These are phyloP conservation scores for Patella pellucida DNA, from an alignment of 2,888 invertebrate species.

Conservation along the genomic window DNA sequence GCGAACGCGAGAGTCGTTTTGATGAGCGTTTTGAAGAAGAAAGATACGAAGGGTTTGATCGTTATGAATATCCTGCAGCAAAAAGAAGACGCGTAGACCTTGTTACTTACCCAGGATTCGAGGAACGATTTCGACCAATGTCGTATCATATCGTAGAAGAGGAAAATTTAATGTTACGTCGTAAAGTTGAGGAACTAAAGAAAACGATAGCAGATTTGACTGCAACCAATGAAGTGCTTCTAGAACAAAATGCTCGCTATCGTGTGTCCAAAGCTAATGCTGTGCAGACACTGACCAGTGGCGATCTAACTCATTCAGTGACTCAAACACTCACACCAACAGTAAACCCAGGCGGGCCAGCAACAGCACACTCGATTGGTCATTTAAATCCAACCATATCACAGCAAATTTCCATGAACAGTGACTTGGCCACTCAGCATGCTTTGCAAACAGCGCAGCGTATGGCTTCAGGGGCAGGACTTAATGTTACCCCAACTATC, in stretches of 20 bases:
- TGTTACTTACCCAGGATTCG: constrained; percentile 35
- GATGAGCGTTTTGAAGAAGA: constrained; percentile 30
- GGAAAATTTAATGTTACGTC: constrained; percentile 79
- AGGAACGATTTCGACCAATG: constrained; percentile 49
- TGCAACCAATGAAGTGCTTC: constrained; percentile 83
- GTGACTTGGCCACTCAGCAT: constrained; percentile 63
- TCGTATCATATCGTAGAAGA: constrained; percentile 74
- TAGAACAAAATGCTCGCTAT: constrained; percentile 83
- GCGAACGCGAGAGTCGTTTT: constrained; percentile 33
- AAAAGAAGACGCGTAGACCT: constrained; percentile 57
- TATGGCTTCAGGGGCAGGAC: constrained; percentile 44
- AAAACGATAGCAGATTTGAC: constrained; percentile 81
- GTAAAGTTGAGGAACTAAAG: constrained; percentile 80
- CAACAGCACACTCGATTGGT: constrained; percentile 41
- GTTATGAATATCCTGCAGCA: constrained; percentile 44
- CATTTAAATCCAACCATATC: constrained; percentile 65
- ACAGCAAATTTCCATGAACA: constrained; percentile 66
- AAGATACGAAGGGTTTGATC: constrained; percentile 50
- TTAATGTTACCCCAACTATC: constrained; percentile 41
- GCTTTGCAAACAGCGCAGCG: constrained; percentile 55
- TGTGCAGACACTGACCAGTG: constrained; percentile 47
- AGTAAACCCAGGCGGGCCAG: constrained; percentile 63
- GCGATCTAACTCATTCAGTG: constrained; percentile 50
- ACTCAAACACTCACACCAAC: constrained; percentile 70
- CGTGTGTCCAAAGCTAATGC: constrained; percentile 70